Evolutionary conservation across 2,888 invertebrate genomes (phyloP), one percentile per base, ranked within the genome.

Genomic region (Caenorhabditis zanzibari): DNA sequence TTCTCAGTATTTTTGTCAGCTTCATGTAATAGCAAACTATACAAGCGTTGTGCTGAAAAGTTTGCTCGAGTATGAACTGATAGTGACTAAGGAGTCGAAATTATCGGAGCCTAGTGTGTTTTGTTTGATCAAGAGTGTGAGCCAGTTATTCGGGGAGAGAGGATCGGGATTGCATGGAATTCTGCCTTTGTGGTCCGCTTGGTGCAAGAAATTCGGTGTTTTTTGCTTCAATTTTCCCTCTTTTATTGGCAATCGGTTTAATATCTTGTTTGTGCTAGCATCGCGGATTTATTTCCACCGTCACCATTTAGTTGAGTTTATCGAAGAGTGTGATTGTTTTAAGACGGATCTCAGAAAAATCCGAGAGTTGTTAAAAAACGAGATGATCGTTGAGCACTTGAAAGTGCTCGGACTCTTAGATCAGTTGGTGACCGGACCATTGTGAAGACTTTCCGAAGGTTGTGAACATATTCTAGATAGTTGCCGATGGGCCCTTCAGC

Each of bases 11-110:
- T 72, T 49, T 35, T 72, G 72, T 38, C 72, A 73, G 44, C 66
- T 75, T 14, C 75, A 75, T 28, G 44, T 75, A 4, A 10, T 76
- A 2, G n/a, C 66, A 2, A 76, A 76, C n/a, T 68, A 10, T 24
- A 59, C 76, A 1, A 35, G 49, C 7, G 59, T 76, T 35, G 68
- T 47, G 3, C 16, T 76, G 24, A 68, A 68, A 9, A 12, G 3
- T 35, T 24, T 75, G 10, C 47, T 41, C 2, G 75, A 56, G 32
- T 66, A 66, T 66, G 75, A 75, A 19, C 6, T 56, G 41, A 16
- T 47, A n/a, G 32, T 32, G 16, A 19, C 7, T 10, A n/a, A 52
- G 7, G 16, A 7, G 5, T 14, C 6, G n/a, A 74, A 64, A n/a
- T 2, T 44, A 9, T 19, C 10, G 5, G 44, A 72, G 22, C 59